Conservation (phyloP, 64 coral and sea anemone species). For the Pocillopora verrucosa region DNA sequence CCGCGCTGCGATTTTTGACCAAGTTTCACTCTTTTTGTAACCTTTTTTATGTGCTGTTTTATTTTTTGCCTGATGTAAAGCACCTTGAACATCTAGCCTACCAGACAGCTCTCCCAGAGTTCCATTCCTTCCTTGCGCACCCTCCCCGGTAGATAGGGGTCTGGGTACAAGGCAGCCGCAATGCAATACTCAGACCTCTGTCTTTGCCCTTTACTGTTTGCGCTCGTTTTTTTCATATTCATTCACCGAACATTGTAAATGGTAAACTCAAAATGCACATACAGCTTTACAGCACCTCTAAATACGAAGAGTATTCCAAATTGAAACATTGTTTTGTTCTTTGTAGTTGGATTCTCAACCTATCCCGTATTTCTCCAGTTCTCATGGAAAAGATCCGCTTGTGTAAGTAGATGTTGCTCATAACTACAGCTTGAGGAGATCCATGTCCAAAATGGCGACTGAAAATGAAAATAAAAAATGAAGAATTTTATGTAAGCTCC, state of each 20-base stretch:
- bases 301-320: not conserved
- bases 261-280: not conserved
- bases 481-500: too few relatives aligned
- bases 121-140: not conserved
- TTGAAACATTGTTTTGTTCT: not conserved
- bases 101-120: too few relatives aligned
- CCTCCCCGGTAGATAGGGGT: not conserved
- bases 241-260: too few relatives aligned
- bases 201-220: too few relatives aligned
- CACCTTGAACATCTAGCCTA: too few relatives aligned
- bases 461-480: too few relatives aligned
- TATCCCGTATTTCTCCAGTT: not conserved
- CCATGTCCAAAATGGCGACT: too few relatives aligned
- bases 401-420: not conserved
- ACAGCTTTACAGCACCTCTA: not conserved
- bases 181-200: too few relatives aligned
- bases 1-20: too few relatives aligned
- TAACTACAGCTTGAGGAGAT: not conserved
- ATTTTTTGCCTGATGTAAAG: not conserved
- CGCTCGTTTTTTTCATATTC: too few relatives aligned
- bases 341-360: conserved; percentile 11
- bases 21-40: too few relatives aligned
- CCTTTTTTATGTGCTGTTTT: not conserved
- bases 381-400: not conserved
- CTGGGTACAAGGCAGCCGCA: too few relatives aligned